Evolutionary conservation across 2,797 vertebrate genomes (phyloP).

Genomic region (Potorous gilbertii): DNA sequence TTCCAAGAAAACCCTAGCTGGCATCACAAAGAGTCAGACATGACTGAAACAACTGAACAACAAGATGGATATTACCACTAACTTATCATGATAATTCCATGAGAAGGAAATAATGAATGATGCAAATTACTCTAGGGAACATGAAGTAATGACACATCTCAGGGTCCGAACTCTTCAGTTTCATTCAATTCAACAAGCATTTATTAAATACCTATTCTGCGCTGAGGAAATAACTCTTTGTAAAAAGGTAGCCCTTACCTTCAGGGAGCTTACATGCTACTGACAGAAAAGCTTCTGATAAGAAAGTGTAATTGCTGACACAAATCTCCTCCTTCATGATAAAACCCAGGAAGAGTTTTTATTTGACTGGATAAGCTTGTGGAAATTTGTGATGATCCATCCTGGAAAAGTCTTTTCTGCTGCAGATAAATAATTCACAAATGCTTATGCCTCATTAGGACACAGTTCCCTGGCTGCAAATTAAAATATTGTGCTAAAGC

Average conservation of each 20-base stretch:
- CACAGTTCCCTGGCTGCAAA: neutral
- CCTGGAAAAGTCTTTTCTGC: neutral
- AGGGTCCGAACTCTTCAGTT: neutral
- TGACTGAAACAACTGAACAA: neutral
- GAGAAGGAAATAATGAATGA: neutral
- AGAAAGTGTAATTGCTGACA: neutral
- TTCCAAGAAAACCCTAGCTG: neutral
- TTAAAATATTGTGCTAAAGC: neutral
- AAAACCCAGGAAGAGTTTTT: neutral
- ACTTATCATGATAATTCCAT: neutral
- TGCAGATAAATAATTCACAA: neutral
- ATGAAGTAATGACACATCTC: neutral
- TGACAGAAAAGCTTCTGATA: neutral
- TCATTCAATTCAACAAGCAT: neutral
- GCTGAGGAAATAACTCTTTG: neutral
- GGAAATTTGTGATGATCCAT: neutral
- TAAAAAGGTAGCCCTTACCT: neutral
- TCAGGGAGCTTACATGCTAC: neutral
- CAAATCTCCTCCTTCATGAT: neutral
- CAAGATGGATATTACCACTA: neutral
- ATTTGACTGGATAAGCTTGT: neutral
- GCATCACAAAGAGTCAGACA: neutral
- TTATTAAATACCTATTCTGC: neutral
- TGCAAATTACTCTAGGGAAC: neutral
- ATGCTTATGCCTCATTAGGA: neutral